Conservation (phyloP, 2,113 vertebrate species). For the Uria lomvia region DNA sequence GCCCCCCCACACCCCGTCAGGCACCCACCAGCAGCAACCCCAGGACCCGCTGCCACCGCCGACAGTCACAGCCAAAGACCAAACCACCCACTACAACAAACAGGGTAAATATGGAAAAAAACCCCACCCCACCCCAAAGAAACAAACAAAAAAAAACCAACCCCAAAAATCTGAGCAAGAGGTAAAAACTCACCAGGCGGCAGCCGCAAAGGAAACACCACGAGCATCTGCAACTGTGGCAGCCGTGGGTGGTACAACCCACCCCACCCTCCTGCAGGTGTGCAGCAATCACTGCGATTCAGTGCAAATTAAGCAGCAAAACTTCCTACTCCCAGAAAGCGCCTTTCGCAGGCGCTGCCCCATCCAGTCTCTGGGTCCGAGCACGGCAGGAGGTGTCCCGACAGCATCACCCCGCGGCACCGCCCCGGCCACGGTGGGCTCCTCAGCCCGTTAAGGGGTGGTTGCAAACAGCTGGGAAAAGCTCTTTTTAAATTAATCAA, state of each 20-base stretch:
- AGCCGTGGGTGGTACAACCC: not conserved
- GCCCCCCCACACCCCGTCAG: rapidly evolving
- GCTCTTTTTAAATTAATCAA: not conserved
- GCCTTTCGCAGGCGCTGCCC: not conserved
- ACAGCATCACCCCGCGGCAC: not conserved
- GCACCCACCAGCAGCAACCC: not conserved
- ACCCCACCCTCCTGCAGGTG: not conserved
- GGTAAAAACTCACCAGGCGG: not conserved
- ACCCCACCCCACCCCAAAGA: not conserved
- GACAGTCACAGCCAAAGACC: not conserved
- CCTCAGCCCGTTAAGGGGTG: not conserved
- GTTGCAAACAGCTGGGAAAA: not conserved
- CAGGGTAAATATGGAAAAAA: rapidly evolving
- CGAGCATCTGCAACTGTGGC: not conserved
- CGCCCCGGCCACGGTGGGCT: rapidly evolving
- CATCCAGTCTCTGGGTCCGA: not conserved
- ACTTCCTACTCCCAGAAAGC: not conserved
- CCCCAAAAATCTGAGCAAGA: not conserved
- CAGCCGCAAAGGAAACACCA: not conserved
- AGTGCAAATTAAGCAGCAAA: not conserved
- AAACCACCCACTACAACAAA: not conserved
- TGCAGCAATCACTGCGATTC: not conserved
- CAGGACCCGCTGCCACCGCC: not conserved
- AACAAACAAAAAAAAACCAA: rapidly evolving
- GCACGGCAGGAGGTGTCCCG: not conserved